A percentile compares a stretch with the other conserved stretches of the same genome.
Conservation (phyloP, 2,797 vertebrate species). For the Coluber constrictor region DNA sequence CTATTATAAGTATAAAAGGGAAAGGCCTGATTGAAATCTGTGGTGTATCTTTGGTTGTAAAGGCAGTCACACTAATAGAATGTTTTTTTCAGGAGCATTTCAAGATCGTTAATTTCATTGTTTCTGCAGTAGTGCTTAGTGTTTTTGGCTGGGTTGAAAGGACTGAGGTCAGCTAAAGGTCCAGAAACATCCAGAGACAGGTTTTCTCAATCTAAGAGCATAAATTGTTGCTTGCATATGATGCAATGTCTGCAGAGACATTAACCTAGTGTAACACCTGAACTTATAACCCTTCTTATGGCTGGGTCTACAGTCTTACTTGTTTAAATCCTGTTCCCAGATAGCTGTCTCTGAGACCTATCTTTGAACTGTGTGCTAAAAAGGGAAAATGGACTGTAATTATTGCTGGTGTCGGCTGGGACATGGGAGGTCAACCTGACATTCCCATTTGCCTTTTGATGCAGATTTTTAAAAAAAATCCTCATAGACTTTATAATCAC, state of each 20-base stretch:
- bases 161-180: background rate
- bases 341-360: background rate
- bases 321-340: slow-evolving; percentile 18
- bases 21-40: slow-evolving; percentile 25
- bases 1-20: slow-evolving; percentile 36
- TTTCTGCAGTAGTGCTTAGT: background rate
- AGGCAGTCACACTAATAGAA: slow-evolving; percentile 32
- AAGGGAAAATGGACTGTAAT: background rate
- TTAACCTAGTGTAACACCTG: background rate
- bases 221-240: background rate
- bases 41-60: slow-evolving; percentile 13
- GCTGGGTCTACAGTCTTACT: background rate
- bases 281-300: background rate
- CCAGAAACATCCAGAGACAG: background rate
- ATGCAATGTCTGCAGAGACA: background rate
- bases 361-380: background rate
- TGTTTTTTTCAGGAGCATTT: background rate
- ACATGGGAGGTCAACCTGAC: background rate
- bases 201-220: background rate
- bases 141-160: background rate
- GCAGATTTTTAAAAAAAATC: background rate
- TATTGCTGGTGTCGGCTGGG: background rate
- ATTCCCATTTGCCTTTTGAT: background rate
- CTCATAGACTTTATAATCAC: background rate
- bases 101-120: slow-evolving; percentile 3